Evolutionary conservation across 2,888 invertebrate genomes (phyloP).

Genomic region (Drosophila quinaria): DNA sequence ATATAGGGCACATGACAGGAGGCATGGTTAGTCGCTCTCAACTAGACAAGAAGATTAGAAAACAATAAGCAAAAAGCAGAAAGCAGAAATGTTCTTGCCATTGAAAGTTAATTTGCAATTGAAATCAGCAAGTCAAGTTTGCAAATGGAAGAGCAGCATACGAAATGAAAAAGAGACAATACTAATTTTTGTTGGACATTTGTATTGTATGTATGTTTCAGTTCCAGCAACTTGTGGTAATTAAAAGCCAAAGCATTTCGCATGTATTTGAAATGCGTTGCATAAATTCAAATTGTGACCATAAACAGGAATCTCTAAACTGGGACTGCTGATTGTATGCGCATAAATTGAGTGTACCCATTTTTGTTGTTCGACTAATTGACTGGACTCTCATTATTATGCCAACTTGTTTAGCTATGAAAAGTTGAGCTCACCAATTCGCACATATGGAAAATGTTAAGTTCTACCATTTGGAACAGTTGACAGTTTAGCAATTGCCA

Average conservation of each 20-base stretch:
- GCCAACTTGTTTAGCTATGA: constrained; percentile 15
- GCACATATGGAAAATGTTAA: constrained; percentile 23
- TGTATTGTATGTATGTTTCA: constrained; percentile 13
- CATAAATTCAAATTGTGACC: constrained; percentile 38
- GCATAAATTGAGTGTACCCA: constrained; percentile 59
- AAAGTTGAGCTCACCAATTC: constrained; percentile 14
- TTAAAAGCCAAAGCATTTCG: constrained; percentile 48
- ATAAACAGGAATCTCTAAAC: constrained; percentile 12
- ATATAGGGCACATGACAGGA: not conserved
- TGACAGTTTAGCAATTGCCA: constrained; percentile 31
- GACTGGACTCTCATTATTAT: constrained; percentile 44
- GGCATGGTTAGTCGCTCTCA: constrained; percentile 9
- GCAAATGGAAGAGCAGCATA: constrained; percentile 38
- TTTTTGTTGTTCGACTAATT: constrained; percentile 56
- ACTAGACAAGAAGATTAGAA: constrained; percentile 49
- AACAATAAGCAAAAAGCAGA: constrained; percentile 41
- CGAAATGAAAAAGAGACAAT: constrained; percentile 28
- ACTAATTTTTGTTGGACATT: constrained; percentile 19
- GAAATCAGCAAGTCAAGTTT: constrained; percentile 60
- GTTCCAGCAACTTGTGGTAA: constrained; percentile 40
- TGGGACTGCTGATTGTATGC: constrained; percentile 60
- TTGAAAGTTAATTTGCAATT: constrained; percentile 72
- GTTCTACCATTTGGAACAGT: constrained; percentile 36
- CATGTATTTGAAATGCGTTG: constrained; percentile 45
- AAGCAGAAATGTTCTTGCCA: constrained; percentile 25